phyloP scores from a whole-genome alignment of 1,140 invertebrate genomes.

The Trichonephila clavata region DNA sequence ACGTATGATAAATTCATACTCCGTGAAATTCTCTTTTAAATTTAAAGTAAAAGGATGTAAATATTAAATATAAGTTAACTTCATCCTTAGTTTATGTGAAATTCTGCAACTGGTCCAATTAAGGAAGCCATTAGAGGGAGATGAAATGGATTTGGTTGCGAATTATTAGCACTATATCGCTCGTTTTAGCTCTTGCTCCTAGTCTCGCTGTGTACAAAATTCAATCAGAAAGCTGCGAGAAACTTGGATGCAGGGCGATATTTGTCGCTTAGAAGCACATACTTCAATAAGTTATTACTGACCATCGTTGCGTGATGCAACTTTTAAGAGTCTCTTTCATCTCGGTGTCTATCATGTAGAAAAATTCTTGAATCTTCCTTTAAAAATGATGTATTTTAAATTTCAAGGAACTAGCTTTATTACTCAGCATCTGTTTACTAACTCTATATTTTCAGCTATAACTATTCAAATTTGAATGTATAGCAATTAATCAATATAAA shows the following conservation, averaged over 20 bases:
- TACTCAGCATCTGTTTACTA: too few relatives aligned
- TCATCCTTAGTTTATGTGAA: neutral
- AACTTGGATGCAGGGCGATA: neutral
- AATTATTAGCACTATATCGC: neutral
- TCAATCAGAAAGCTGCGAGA: neutral
- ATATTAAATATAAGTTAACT: conserved; percentile 11
- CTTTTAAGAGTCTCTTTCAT: too few relatives aligned
- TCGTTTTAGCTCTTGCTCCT: neutral
- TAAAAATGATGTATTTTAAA: too few relatives aligned
- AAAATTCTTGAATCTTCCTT: too few relatives aligned
- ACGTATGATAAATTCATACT: too few relatives aligned
- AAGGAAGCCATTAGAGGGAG: neutral
- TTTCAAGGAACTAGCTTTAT: too few relatives aligned
- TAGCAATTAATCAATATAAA: too few relatives aligned
- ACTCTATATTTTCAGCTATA: too few relatives aligned
- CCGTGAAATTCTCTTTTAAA: too few relatives aligned
- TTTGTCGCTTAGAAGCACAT: neutral
- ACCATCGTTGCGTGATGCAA: neutral
- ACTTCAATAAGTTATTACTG: neutral
- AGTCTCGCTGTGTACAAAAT: neutral
- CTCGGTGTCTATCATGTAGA: too few relatives aligned
- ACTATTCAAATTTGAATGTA: too few relatives aligned
- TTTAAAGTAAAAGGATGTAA: neutral
- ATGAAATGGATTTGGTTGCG: neutral
- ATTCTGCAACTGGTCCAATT: neutral